Conservation (phyloP, 2,888 invertebrate genomes). For the Augochlorella aurata region DNA sequence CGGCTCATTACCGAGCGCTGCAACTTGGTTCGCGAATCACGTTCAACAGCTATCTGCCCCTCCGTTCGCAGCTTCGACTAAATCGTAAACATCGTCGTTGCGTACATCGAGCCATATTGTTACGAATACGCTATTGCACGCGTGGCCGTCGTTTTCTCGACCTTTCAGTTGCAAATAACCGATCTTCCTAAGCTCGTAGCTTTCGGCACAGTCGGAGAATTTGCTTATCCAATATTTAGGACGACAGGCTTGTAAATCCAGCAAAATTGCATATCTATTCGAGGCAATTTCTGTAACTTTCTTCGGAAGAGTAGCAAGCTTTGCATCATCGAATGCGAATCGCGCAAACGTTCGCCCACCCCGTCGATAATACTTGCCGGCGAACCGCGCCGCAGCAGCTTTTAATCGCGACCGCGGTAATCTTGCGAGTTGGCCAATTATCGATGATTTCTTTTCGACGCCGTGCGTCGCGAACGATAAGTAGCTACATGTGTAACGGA, state of each 20-base stretch:
- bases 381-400: no score
- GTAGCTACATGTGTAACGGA: not conserved
- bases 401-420: not conserved
- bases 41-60: not conserved
- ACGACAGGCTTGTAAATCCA: no score
- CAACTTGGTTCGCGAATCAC: not conserved
- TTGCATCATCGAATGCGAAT: not conserved
- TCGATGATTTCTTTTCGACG: slow-evolving; percentile 2
- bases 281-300: no score
- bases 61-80: not conserved
- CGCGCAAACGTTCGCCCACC: not conserved
- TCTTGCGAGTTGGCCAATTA: not conserved
- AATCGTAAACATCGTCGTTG: not conserved
- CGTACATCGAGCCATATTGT: not conserved
- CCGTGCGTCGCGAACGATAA: not conserved
- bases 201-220: no score
- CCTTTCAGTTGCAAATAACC: no score
- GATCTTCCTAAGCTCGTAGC: no score
- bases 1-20: not conserved
- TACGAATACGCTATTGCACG: no score
- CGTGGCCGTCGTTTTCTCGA: no score
- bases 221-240: no score
- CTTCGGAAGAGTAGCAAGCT: not conserved
- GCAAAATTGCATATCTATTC: no score
- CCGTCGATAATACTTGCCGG: not conserved